A percentile compares a stretch with the other conserved stretches of the same genome.
Evolutionary conservation across 1,140 invertebrate genomes (phyloP).

Genomic region (Drosophila kanapiae): DNA sequence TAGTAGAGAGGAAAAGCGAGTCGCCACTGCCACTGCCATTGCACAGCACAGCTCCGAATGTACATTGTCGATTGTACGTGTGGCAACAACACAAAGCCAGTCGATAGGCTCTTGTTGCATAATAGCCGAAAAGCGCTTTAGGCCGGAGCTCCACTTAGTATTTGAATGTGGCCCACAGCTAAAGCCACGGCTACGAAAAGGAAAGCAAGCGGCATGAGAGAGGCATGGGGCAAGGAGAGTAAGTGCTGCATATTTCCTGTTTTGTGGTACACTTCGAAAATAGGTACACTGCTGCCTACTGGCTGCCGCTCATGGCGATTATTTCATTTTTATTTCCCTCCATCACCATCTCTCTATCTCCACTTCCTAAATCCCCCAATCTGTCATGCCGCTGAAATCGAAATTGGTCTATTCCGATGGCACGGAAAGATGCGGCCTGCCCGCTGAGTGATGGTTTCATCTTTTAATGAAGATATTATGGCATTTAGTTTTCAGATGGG

Average conservation of each 20-base stretch:
- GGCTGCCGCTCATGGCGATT: conserved; percentile 9
- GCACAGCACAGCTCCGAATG: conserved; percentile 7
- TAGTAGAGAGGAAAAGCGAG: conserved; percentile 22
- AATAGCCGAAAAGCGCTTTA: conserved; percentile 47
- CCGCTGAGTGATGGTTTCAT: conserved; percentile 5
- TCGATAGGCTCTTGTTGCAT: conserved; percentile 52
- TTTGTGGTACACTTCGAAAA: conserved; percentile 48
- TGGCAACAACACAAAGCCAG: conserved; percentile 30
- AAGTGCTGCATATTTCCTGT: conserved; percentile 54
- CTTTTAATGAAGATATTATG: neutral
- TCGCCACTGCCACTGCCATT: conserved; percentile 12
- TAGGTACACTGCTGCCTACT: conserved; percentile 11
- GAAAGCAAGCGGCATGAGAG: conserved; percentile 32
- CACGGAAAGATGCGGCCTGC: conserved; percentile 3
- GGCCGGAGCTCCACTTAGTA: conserved; percentile 49
- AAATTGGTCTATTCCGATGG: conserved; percentile 30
- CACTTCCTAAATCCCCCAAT: conserved; percentile 17
- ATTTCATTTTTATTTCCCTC: conserved; percentile 36
- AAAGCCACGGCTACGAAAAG: conserved; percentile 15
- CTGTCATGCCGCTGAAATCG: conserved; percentile 24
- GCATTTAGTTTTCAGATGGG: neutral
- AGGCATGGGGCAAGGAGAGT: conserved; percentile 23
- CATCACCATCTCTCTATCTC: conserved; percentile 9
- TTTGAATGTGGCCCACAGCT: conserved; percentile 49
- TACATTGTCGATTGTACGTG: conserved; percentile 41